These are phyloP conservation scores for Botia almorhae DNA, from an alignment of 2,797 vertebrate species.

Conservation along the genomic window DNA sequence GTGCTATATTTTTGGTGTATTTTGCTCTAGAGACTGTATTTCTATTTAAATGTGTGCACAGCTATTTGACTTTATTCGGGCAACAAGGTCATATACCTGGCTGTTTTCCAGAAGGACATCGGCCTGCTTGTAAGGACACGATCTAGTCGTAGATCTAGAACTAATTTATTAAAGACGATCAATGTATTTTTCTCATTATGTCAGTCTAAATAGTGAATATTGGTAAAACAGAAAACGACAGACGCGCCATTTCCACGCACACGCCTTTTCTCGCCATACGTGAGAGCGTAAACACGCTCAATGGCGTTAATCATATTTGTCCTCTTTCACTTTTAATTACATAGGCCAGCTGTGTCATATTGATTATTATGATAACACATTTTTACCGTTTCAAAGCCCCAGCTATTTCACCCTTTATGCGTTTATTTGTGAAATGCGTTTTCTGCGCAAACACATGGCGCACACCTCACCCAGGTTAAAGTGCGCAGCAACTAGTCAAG, in stretches of 20 bases:
- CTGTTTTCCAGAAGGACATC: not conserved
- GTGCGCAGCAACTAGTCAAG: conserved; percentile 19
- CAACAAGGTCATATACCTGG: not conserved
- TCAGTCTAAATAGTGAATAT: not conserved
- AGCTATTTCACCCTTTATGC: not conserved
- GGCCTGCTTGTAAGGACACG: not conserved
- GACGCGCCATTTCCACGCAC: not conserved
- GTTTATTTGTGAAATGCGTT: not conserved
- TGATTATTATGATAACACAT: not conserved
- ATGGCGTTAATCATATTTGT: conserved; percentile 61
- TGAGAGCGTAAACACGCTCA: conserved; percentile 56
- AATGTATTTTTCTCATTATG: not conserved
- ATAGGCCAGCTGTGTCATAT: not conserved
- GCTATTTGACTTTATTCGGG: not conserved
- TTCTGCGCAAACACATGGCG: not conserved
- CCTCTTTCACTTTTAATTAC: not conserved
- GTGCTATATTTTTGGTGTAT: not conserved
- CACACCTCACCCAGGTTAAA: conserved; percentile 2
- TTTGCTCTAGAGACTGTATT: not conserved
- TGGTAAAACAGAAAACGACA: not conserved
- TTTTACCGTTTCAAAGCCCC: not conserved
- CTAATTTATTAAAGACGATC: not conserved
- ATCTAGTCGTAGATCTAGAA: not conserved
- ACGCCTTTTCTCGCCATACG: conserved; percentile 53
- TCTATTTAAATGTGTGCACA: not conserved